Base-by-base conservation (phyloP, 2,113 vertebrate genomes). In the Chaetodon auriga region DNA sequence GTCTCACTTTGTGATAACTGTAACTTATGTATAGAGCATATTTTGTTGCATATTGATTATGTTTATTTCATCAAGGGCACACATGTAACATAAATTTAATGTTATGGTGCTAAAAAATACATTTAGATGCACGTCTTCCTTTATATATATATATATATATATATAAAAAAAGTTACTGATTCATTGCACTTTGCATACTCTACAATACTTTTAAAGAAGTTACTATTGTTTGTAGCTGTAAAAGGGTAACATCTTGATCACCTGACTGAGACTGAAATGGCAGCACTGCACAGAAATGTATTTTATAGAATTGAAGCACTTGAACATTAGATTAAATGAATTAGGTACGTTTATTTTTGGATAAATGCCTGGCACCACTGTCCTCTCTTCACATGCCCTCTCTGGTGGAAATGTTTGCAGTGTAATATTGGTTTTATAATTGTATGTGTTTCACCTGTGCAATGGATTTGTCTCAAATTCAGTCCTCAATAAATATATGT, bases 291-390 rank as follows among this genome's bases (percentile, higher is more conserved):
- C 35, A 57, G 3, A 45, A 36, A 61, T 41, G 9, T 18, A 7
- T 19, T 61, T 14, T 25, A 48, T 51, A 2, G 7, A 51, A 41
- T 61, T 36, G 4, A 71, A 49, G 71, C 45, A 82, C 55, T 82
- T 80, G 63, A 81, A 80, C 25, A 60, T 79, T 60, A n/a, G 5
- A 68, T 66, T 14, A 12, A 80, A 62, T 54, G 1, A 78, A 78
- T 60, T 21, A 63, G 86, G 84, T 88, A 92, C 90, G 85, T 82
- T 60, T 9, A 35, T 77, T 23, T 45, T 78, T 10, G 65, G 2
- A 45, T 70, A 68, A 21, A 54, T 65, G 12, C 9, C 38, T 55
- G 57, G 48, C 54, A 64, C 18, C 7, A 55, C 18, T 74, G 60
- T 25, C 6, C 35, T 78, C 6, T 57, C 12, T 21, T 25, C 15